Evolutionary conservation across 1,140 invertebrate genomes (phyloP).

Genomic region (Procambarus clarkii): DNA sequence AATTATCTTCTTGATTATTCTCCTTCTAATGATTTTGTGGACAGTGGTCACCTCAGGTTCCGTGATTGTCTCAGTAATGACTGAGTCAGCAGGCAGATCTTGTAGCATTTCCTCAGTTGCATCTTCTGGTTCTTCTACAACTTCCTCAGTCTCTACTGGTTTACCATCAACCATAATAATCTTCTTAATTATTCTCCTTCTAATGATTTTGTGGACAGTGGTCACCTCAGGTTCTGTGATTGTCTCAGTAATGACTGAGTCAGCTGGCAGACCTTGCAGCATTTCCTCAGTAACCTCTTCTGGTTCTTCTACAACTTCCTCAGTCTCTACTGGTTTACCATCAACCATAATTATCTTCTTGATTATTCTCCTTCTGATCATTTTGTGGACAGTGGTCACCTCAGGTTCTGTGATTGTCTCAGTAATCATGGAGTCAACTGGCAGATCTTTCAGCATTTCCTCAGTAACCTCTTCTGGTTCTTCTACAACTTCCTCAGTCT

Average conservation of each 20-base stretch:
- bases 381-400: constrained; percentile 16
- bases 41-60: constrained; percentile 19
- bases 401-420: constrained; percentile 25
- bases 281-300: constrained; percentile 32
- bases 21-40: constrained; percentile 26
- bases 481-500: constrained; percentile 29
- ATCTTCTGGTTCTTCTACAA: background rate
- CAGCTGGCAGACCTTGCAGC: background rate
- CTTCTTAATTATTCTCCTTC: constrained; percentile 11
- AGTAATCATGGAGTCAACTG: constrained; percentile 15
- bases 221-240: constrained; percentile 26
- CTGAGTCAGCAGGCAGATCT: constrained; percentile 14
- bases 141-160: background rate
- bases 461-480: constrained; percentile 36
- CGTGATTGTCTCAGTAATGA: constrained; percentile 21
- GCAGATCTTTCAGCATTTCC: constrained; percentile 31
- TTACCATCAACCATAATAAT: constrained; percentile 30
- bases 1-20: constrained; percentile 29
- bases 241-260: constrained; percentile 21
- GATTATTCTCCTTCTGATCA: constrained; percentile 24
- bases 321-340: too few species aligned
- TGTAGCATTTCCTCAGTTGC: constrained; percentile 31
- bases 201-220: constrained; percentile 7
- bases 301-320: constrained; percentile 14
- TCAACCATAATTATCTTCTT: constrained; percentile 22